Conservation (phyloP, 2,113 vertebrate species). For the Carassius carassius region DNA sequence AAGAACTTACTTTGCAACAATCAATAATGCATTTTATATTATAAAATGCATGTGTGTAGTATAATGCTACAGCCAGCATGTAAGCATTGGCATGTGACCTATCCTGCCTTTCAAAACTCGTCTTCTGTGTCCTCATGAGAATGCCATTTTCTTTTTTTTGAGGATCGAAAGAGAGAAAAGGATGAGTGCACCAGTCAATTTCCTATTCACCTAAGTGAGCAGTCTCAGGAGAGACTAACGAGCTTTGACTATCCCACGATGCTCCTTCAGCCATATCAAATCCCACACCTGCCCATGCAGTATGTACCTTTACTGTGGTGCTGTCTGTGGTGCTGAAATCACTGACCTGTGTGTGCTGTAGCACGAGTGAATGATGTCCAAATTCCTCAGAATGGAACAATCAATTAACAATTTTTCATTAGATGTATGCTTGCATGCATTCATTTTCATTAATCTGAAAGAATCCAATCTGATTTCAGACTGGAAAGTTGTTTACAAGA, state of each 20-base stretch:
- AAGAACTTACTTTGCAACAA: background rate
- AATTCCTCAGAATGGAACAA: background rate
- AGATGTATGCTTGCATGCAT: no score
- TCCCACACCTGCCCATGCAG: background rate
- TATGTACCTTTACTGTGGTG: background rate
- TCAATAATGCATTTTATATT: background rate
- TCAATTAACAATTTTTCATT: background rate
- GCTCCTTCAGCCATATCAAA: conserved; percentile 19
- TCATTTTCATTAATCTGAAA: no score
- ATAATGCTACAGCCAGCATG: background rate
- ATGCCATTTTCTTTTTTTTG: conserved; percentile 8
- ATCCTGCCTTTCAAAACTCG: no score
- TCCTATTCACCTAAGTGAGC: conserved; percentile 6
- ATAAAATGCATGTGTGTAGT: background rate
- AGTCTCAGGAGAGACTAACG: conserved; percentile 1
- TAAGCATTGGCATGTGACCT: background rate
- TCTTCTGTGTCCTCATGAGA: background rate
- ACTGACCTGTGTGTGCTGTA: background rate
- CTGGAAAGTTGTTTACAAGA: no score
- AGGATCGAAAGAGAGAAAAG: conserved; percentile 20
- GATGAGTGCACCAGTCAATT: conserved; percentile 10
- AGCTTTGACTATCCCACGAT: background rate
- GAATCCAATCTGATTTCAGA: no score
- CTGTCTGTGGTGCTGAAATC: conserved; percentile 17
- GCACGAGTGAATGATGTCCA: background rate